Evolutionary conservation across 2,888 invertebrate genomes (phyloP), one percentile per base, ranked within the genome.

Genomic region (Capitulum mitella): DNA sequence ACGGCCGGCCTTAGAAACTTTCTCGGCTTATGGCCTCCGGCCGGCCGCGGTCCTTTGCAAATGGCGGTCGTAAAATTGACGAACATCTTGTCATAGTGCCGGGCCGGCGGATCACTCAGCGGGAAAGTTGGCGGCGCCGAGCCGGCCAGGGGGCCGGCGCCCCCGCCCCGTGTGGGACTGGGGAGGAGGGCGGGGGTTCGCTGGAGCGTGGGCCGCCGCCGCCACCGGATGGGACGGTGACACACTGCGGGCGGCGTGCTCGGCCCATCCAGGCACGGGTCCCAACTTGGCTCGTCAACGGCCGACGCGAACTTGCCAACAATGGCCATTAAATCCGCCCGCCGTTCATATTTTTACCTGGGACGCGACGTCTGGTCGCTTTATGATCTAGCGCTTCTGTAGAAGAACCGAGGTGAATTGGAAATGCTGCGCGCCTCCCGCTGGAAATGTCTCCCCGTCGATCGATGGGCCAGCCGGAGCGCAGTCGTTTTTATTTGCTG

Each of bases 81-180:
- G 64, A 34, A 64, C 64, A 64, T 64, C 64, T 34, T 64, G 64
- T 64, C 64, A 64, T 64, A 64, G 64, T 16, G 32, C 34, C 64
- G 64, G 29, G 34, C 32, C 34, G 34, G 19, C 19, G 58, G 64
- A 64, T 64, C 64, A 32, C 19, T 64, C 64, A 64, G 34, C 64
- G 64, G 32, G 19, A 16, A 34, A 64, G 8, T 58, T 58, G n/a
- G 10, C 3, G 58, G 43, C 43, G 43, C 51, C 22, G 51, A 22
- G 51, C 22, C 22, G 51, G 51, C 51, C 19, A 22, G 19, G 51
- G 22, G 51, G 22, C 51, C n/a, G n/a, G n/a, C n/a, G n/a, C n/a
- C n/a, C n/a, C n/a, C n/a, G n/a, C n/a, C n/a, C n/a, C n/a, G n/a
- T 1, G 26, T 46, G 10, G 46, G 46, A 46, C 46, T 46, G 8